Base-by-base conservation (phyloP, 2,888 invertebrate genomes). In the Drosophila mayaguana region DNA sequence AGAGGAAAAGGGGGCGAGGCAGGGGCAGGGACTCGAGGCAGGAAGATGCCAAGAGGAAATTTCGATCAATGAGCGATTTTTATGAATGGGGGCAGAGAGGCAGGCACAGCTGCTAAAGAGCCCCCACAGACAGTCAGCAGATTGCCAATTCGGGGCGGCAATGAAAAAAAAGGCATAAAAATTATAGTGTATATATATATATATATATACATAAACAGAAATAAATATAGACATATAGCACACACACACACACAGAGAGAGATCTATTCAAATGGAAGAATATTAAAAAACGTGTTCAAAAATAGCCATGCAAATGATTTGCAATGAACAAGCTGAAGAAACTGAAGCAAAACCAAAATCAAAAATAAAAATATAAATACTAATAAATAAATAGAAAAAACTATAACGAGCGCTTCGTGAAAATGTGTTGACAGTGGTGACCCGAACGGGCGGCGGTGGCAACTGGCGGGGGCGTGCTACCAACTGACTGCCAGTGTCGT, bases 231-330 rank as follows among this genome's bases (percentile, higher is more conserved):
- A 60, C 20, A 38, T 3, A 50, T 8, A 12, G 54, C 34, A 64
- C 20, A 55, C 20, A 60, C 16, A 28, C 6, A 6, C 20, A 42
- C 11, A 61, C n/a, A 32, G 2, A 12, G 7, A 57, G 20, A 59
- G 9, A 45, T 51, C 38, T 18, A 60, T 42, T 28, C 16, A 53
- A 68, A 70, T 61, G 20, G 43, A 42, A 62, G 69, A 50, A 63
- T 62, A 73, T 72, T 69, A 88, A 80, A 85, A 90, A 80, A 89
- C 72, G 69, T 72, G 68, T 90, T 73, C 87, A 84, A 87, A 90
- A 88, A 90, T 89, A 89, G 88, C 81, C 76, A 80, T 87, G 83
- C 83, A 90, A 88, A 88, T 90, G 89, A 90, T 90, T 89, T 89
- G 90, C 90, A 90, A 78, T 90, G 74, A 71, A 77, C 66, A 66